Base-by-base conservation (phyloP, 2,113 vertebrate species). In the Platichthys stellatus region DNA sequence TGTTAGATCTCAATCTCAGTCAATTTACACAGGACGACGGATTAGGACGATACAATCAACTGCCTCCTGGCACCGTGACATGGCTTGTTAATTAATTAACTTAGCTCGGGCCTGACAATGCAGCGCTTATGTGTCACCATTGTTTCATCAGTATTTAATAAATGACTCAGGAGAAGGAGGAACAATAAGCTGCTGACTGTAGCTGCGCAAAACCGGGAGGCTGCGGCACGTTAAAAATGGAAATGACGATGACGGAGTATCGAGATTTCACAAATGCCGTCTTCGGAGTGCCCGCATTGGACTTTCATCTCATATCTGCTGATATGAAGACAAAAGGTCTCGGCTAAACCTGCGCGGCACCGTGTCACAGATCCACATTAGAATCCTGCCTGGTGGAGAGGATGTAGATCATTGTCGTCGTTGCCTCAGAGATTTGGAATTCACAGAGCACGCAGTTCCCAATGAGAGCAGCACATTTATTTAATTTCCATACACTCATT, bases 1-100 rank as follows among this genome's bases (percentile, higher is more conserved):
- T 90, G 89, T 91, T 90, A 89, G 90, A 93, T 93, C 87, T 87
- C 88, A 92, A 93, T 93, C 92, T 88, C 75, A 72, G 85, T 88
- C 90, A 92, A 92, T 93, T 93, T 92, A 92, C 90, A 93, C 89
- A 86, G 89, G 90, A 92, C 82, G 90, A 72, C 76, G 83, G 86
- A 89, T 92, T 91, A 90, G 85, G 53, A 75, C 56, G 90, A 92
- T 92, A 90, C 84, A 89, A 92, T 93, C 92, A 90, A 80, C 91
- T 87, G 90, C 88, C 90, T 90, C 82, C 72, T 90, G 87, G 88
- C 88, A 87, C 90, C 35, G 86, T 64, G 26, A 86, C 86, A 80
- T 77, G 72, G 86, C 83, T 76, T 81, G 85, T 71, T 91, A 90
- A 92, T 93, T 91, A 92, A 92, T 91, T 90, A 89, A 90, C 83